Conservation (phyloP, 2,888 invertebrate species). For the Apodemia mormo region DNA sequence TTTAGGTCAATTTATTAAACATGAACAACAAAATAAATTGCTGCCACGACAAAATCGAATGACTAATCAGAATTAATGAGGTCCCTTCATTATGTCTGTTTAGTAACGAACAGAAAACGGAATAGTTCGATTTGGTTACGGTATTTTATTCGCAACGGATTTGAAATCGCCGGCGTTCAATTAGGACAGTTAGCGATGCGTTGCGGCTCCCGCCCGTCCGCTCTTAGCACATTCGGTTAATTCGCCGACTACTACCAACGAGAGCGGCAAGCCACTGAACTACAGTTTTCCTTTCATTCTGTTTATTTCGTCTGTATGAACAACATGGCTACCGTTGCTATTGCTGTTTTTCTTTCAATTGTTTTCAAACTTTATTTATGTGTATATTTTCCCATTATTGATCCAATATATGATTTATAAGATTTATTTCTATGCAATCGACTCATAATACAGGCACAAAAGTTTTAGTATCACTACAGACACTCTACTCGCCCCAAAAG, state of each 20-base stretch:
- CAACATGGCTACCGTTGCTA: neutral
- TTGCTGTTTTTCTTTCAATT: neutral
- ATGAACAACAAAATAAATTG: neutral
- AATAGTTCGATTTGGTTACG: constrained; percentile 43
- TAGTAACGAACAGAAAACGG: constrained; percentile 4
- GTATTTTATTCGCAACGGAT: constrained; percentile 55
- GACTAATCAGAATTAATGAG: neutral
- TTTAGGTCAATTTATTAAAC: neutral
- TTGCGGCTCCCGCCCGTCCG: constrained; percentile 44
- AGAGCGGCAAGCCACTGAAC: constrained; percentile 22
- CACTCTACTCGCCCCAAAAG: too few species aligned
- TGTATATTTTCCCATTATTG: too few species aligned
- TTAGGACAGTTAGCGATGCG: constrained; percentile 61
- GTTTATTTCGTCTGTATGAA: constrained; percentile 20
- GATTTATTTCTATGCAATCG: too few species aligned
- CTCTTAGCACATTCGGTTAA: constrained; percentile 32
- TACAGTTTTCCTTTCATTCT: constrained; percentile 20
- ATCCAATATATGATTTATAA: too few species aligned
- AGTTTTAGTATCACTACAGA: too few species aligned
- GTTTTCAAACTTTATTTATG: too few species aligned
- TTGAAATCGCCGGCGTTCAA: constrained; percentile 61
- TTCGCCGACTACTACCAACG: constrained; percentile 23
- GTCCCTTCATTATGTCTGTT: constrained; percentile 4
- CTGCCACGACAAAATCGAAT: neutral
- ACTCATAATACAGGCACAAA: too few species aligned